phyloP scores from a whole-genome alignment of 2,888 invertebrate species.

The Periphyllus acericola region DNA sequence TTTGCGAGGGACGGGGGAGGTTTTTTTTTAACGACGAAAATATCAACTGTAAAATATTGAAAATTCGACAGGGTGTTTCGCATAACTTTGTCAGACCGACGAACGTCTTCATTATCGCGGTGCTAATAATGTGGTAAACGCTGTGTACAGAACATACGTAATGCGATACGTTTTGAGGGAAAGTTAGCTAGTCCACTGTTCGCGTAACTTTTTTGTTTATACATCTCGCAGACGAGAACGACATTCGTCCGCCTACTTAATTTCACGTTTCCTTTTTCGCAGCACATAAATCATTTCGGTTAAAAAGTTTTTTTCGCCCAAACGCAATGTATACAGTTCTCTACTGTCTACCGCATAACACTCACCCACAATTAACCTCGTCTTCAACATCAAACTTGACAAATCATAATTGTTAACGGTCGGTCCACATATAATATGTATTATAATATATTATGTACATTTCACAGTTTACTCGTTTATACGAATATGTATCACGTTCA shows the following conservation, averaged over 20 bases:
- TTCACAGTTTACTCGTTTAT: no score
- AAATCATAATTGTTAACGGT: background rate
- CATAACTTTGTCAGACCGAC: background rate
- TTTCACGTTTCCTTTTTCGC: background rate
- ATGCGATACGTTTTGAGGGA: background rate
- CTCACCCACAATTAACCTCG: conserved; percentile 16
- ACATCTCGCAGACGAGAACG: background rate
- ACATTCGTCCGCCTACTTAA: conserved; percentile 3
- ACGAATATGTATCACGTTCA: background rate
- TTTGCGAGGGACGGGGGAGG: background rate
- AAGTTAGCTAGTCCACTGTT: background rate
- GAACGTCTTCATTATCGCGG: background rate
- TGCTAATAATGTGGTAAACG: background rate
- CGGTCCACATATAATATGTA: no score
- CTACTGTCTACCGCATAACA: background rate
- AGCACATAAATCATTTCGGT: background rate
- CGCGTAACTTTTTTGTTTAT: conserved; percentile 13
- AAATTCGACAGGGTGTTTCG: background rate
- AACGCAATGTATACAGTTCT: background rate
- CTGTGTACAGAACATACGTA: background rate
- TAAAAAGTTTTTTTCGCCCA: conserved; percentile 30
- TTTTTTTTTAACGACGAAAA: background rate
- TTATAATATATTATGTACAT: background rate
- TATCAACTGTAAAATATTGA: no score
- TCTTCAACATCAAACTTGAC: background rate